Percentiles rank a stretch among this genome's conserved stretches.
phyloP scores from a whole-genome alignment of 2,888 invertebrate genomes.

The Cacoxenus indagator region DNA sequence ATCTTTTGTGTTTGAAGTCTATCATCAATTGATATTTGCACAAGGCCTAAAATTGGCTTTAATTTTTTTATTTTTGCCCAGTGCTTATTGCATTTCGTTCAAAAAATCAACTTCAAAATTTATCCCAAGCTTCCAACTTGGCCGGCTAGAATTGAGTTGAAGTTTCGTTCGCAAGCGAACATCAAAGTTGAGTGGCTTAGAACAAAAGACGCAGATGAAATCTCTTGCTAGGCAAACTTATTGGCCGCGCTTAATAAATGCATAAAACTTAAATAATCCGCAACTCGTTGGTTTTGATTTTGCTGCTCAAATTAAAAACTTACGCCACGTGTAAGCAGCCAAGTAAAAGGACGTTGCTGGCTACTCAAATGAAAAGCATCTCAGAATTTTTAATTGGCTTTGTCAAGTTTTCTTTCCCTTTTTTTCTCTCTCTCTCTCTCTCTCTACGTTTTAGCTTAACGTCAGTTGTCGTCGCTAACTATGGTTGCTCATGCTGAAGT shows the following conservation, averaged over 20 bases:
- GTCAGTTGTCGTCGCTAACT: too few relatives aligned
- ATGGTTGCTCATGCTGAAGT: neutral
- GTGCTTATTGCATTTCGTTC: neutral
- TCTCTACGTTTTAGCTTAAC: constrained; percentile 7
- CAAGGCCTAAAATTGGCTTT: neutral
- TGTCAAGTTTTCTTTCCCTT: constrained; percentile 36
- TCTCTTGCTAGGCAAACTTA: constrained; percentile 37
- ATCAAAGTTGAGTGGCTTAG: constrained; percentile 39
- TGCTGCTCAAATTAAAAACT: neutral
- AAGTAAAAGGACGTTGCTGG: neutral
- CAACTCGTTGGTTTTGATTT: constrained; percentile 15
- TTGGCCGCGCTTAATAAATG: constrained; percentile 39
- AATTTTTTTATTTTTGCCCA: neutral
- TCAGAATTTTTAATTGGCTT: constrained; percentile 61
- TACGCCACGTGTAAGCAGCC: neutral
- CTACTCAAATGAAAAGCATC: constrained; percentile 30
- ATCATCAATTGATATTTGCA: too few relatives aligned
- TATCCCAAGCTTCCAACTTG: constrained; percentile 31
- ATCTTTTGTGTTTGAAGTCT: too few relatives aligned
- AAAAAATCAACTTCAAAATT: neutral
- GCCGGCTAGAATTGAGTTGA: constrained; percentile 48
- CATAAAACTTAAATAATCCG: constrained; percentile 64
- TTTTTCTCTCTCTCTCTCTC: constrained; percentile 32
- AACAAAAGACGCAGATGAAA: constrained; percentile 28
- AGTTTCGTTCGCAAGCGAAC: constrained; percentile 38